Evolutionary conservation across 53 echinoderm and acorn worm species (phyloP).

Genomic region (Holothuria leucospilota): DNA sequence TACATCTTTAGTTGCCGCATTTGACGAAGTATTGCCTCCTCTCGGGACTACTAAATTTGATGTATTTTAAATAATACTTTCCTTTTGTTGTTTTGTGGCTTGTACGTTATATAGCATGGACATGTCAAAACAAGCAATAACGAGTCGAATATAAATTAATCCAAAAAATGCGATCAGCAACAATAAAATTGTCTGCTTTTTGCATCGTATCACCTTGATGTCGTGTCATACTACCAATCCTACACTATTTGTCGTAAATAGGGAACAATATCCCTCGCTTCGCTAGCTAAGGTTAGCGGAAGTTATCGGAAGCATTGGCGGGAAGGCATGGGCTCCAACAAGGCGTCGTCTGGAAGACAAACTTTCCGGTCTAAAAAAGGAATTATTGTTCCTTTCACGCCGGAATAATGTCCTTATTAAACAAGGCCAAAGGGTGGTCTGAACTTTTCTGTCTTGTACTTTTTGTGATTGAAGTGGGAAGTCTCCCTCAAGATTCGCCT

Average conservation of each 20-base stretch:
- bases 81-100: too few species aligned
- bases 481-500: too few species aligned
- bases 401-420: conserved; percentile 57
- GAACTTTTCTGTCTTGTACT: conserved; percentile 37
- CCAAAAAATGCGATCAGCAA: background rate
- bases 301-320: conserved; percentile 49
- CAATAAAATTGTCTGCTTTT: conserved; percentile 27
- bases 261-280: conserved; percentile 19
- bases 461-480: background rate
- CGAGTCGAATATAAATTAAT: conserved; percentile 16
- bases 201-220: conserved; percentile 8
- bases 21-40: too few species aligned
- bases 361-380: conserved; percentile 54
- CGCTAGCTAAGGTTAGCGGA: conserved; percentile 49
- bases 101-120: background rate
- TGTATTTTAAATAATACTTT: too few species aligned
- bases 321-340: conserved; percentile 55
- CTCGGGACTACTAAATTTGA: too few species aligned
- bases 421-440: conserved; percentile 51
- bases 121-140: conserved; percentile 39
- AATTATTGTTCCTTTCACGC: conserved; percentile 51
- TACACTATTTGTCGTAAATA: conserved; percentile 21
- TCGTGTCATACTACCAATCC: conserved; percentile 25
- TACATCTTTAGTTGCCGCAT: too few species aligned
- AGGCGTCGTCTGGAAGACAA: conserved; percentile 48